Evolutionary conservation across 2,797 vertebrate species (phyloP), one percentile per base, ranked within the genome.

Genomic region (Crax fasciolata): DNA sequence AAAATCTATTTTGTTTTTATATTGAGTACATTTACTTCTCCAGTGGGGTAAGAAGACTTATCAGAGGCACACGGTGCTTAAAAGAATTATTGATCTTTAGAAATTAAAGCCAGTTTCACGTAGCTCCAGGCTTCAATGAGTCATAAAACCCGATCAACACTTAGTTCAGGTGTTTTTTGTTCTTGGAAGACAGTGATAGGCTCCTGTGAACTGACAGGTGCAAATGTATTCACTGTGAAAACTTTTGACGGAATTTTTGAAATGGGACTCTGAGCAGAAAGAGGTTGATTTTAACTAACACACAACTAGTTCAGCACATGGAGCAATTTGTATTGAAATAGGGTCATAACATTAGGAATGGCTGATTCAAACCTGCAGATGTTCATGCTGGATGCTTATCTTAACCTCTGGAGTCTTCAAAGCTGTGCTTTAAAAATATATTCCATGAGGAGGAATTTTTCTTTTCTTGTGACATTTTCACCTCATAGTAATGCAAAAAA

Each of bases 21-120:
- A 65, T 46, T 54, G 76, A 72, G 67, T 80, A 48, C 41, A 72
- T 95, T 89, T 80, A 7, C 52, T 92, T 94, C 74, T 90, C 54
- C 61, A 62, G 57, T 51, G 68, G 27, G 54, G n/a, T 93, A 87
- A 88, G n/a, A 81, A 86, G 62, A 68, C 87, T 71, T 71, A 71
- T 63, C 78, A 79, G 70, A 93, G 52, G 59, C 44, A 83, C 57
- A 85, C 16, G 58, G 11, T 61, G 24, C 84, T 93, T 90, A 61
- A 84, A 92, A 12, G 13, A 65, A 51, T 58, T 92, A 94, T 85
- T 90, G 94, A 96, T 92, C 94, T 96, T 91, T 79, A 91, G 78
- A 94, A 97, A 96, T 93, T 92, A 96, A 96, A 95, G 87, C 59
- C 49, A 72, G 68, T 92, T 96, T 88, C 94, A 81, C 73, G 59